Evolutionary conservation across 2,888 invertebrate species (phyloP).

Genomic region (Mycogona germanica): DNA sequence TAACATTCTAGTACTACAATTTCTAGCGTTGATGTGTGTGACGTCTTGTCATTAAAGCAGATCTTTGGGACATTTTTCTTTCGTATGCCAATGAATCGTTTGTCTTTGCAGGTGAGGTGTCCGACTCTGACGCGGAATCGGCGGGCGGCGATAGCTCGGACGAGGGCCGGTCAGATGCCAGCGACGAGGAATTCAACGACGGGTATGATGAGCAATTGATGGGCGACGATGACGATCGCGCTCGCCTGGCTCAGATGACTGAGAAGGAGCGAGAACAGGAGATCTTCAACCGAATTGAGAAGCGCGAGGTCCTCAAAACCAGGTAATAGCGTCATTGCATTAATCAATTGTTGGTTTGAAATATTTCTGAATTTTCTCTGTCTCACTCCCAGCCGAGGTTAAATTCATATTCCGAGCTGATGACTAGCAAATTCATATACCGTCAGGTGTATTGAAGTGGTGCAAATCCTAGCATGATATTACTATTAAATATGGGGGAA

Average conservation of each 20-base stretch:
- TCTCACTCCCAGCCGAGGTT: too few species aligned
- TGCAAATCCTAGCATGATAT: too few species aligned
- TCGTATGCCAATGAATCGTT: constrained; percentile 13
- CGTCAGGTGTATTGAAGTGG: not conserved
- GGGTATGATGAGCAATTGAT: constrained; percentile 94
- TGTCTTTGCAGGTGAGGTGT: constrained; percentile 56
- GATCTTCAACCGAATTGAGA: constrained; percentile 90
- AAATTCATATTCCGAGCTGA: too few species aligned
- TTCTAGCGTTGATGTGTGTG: too few species aligned
- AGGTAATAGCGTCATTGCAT: too few species aligned
- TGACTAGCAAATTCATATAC: too few species aligned
- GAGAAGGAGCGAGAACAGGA: constrained; percentile 96
- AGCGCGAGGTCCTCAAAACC: constrained; percentile 84
- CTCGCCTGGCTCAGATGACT: constrained; percentile 77
- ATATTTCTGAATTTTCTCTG: not conserved
- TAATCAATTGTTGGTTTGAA: too few species aligned
- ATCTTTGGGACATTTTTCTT: not conserved
- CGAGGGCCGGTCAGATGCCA: constrained; percentile 30
- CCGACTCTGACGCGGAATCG: constrained; percentile 38
- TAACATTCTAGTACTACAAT: too few species aligned
- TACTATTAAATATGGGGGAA: too few species aligned
- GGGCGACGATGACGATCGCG: constrained; percentile 92
- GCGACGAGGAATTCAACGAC: constrained; percentile 81
- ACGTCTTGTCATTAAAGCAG: not conserved
- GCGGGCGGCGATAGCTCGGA: constrained; percentile 23